A percentile compares a stretch with the other conserved stretches of the same genome.
Conservation (phyloP, 2,888 invertebrate genomes). For the Hyposoter didymator region DNA sequence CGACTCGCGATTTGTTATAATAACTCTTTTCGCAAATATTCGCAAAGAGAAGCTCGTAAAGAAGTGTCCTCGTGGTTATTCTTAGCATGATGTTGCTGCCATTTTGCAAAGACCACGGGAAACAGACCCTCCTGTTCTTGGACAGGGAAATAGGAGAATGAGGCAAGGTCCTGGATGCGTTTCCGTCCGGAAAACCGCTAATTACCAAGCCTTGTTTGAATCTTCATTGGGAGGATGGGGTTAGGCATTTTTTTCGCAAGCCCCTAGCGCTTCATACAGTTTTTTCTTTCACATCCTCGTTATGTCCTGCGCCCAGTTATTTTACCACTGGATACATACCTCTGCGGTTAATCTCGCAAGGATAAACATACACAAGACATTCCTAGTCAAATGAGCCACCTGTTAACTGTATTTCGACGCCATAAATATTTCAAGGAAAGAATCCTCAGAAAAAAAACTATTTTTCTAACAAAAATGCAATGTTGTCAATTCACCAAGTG, state of each 20-base stretch:
- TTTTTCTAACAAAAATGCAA: not conserved
- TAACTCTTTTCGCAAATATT: slow-evolving; percentile 10
- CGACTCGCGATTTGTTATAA: slow-evolving; percentile 1
- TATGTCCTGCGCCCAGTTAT: slow-evolving; percentile 44
- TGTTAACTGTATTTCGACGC: not conserved
- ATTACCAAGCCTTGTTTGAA: slow-evolving; percentile 78
- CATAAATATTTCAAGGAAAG: not conserved
- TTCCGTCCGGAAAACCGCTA: slow-evolving; percentile 74
- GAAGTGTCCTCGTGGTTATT: slow-evolving; percentile 44
- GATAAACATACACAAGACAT: not conserved
- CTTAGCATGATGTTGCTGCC: slow-evolving; percentile 31
- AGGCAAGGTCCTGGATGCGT: slow-evolving; percentile 58
- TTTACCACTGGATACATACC: slow-evolving; percentile 41
- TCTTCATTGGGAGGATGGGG: slow-evolving; percentile 67
- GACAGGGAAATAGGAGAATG: slow-evolving; percentile 14
- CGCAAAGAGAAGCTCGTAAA: slow-evolving; percentile 28
- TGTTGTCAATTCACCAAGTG: not conserved
- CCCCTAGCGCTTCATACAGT: slow-evolving; percentile 48
- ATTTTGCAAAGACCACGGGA: slow-evolving; percentile 47
- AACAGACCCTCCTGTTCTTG: slow-evolving; percentile 49
- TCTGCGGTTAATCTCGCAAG: slow-evolving; percentile 41
- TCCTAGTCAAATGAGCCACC: slow-evolving; percentile 14
- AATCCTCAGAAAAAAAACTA: not conserved
- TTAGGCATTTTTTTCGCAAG: slow-evolving; percentile 71
- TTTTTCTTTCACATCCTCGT: slow-evolving; percentile 51